Percentiles rank a stretch among this genome's conserved stretches.
phyloP scores from a whole-genome alignment of 2,797 vertebrate species.

The Sardinella longiceps region DNA sequence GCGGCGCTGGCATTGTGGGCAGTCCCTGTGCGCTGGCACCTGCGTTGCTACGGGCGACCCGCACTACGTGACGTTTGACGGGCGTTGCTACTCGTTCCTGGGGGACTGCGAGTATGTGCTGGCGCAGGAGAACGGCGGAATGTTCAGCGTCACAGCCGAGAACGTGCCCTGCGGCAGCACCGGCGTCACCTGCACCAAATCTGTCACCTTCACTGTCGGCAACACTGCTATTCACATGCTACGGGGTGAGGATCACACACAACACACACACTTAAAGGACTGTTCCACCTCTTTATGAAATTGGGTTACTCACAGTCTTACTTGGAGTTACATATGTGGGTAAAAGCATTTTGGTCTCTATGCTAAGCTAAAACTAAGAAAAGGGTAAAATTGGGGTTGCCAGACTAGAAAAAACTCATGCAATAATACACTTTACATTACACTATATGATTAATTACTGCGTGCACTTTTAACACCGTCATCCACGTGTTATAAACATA shows the following conservation, averaged over 20 bases:
- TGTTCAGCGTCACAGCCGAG: slow-evolving; percentile 82
- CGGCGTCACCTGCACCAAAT: slow-evolving; percentile 90
- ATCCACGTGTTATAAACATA: background rate
- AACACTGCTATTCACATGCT: slow-evolving; percentile 84
- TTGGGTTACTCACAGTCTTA: no score
- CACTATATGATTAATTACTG: no score
- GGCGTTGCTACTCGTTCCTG: slow-evolving; percentile 83
- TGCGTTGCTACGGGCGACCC: slow-evolving; percentile 89
- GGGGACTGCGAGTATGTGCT: slow-evolving; percentile 92
- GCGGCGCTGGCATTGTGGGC: slow-evolving; percentile 82
- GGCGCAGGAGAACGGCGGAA: slow-evolving; percentile 73
- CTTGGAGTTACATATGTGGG: no score
- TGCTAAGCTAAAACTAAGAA: no score
- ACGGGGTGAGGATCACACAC: slow-evolving; percentile 78
- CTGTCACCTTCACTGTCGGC: slow-evolving; percentile 81
- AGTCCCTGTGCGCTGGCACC: slow-evolving; percentile 72
- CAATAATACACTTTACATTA: no score
- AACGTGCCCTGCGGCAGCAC: slow-evolving; percentile 88
- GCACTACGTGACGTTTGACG: slow-evolving; percentile 91
- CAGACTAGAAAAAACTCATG: no score
- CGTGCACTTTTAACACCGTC: background rate
- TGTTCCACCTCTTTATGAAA: no score
- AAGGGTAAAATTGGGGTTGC: no score
- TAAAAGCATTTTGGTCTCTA: no score
- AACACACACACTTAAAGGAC: background rate